Evolutionary conservation across 2,113 vertebrate species (phyloP), one percentile per base, ranked within the genome.

Genomic region (Protomyctophum bolini): DNA sequence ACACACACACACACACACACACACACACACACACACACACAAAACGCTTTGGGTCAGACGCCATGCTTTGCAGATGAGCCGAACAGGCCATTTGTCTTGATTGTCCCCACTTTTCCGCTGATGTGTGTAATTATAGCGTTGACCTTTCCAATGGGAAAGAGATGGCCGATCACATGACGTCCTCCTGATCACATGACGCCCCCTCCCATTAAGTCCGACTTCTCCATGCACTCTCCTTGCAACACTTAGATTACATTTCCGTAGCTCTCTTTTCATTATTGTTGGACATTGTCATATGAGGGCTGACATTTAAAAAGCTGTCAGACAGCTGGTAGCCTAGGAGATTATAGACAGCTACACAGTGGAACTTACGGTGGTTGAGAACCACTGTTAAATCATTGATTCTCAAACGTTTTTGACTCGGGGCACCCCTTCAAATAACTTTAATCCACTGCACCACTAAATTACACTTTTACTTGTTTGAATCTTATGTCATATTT

Each of bases 101-200:
- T 6, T 75, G 66, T 84, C 78, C 74, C 54, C 9, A 71, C 75
- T 90, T 91, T 91, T 87, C 87, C 82, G 69, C 88, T 83, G 85
- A 85, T 80, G 87, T 86, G 85, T 86, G 77, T 92, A 92, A 91
- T 92, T 89, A 88, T 89, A 91, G 89, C 66, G 7, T 41, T 87
- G 86, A 83, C 85, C 84, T 86, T 90, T 90, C 81, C 84, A 89
- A 76, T 77, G 66, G 82, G 70, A 86, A 72, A 54, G 50, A 75
- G 77, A 67, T 50, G 11, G 62, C 69, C 45, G 76, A 63, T 90
- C 88, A 88, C 82, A 73, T 89, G 87, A 88, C 63, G 41, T 33
- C 76, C 57, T 63, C 59, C 56, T 2, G 15, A 79, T 83, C 48
- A 63, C 80, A 83, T 80, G 77, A 85, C 77, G 67, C 73, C 69